Evolutionary conservation across 2,113 vertebrate genomes (phyloP).

Genomic region (Fulmarus glacialis): DNA sequence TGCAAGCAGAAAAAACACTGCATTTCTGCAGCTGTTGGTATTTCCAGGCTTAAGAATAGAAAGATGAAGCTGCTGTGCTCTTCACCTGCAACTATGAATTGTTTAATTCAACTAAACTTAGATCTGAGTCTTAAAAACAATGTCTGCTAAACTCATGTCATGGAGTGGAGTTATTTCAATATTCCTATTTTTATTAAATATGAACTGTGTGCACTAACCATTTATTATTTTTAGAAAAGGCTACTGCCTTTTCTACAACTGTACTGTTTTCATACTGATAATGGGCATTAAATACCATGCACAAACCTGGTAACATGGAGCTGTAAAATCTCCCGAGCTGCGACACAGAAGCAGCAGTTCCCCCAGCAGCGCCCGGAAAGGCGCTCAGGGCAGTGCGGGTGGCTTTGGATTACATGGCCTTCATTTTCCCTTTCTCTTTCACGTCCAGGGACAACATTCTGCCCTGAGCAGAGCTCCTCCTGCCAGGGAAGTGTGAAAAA

Average conservation of each 20-base stretch:
- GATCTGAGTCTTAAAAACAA: neutral
- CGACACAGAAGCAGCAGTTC: neutral
- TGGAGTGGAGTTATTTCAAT: neutral
- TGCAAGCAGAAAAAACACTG: neutral
- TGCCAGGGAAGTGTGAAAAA: neutral
- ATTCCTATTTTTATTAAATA: neutral
- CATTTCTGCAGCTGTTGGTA: neutral
- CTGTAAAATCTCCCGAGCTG: neutral
- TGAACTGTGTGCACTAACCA: neutral
- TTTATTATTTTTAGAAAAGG: neutral
- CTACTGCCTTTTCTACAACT: too few relatives aligned
- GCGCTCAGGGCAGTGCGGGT: accelerated
- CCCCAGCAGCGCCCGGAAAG: too few relatives aligned
- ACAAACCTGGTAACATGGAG: neutral
- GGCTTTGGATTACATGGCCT: neutral
- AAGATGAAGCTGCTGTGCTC: neutral
- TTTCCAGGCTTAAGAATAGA: neutral
- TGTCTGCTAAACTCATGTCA: neutral
- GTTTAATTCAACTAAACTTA: neutral
- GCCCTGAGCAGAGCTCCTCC: neutral
- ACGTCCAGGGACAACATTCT: accelerated
- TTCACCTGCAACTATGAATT: neutral
- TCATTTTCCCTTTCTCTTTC: neutral
- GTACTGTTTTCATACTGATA: neutral
- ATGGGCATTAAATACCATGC: neutral